Conservation (phyloP, 2,797 vertebrate species). For the Dromococcyx pavoninus region DNA sequence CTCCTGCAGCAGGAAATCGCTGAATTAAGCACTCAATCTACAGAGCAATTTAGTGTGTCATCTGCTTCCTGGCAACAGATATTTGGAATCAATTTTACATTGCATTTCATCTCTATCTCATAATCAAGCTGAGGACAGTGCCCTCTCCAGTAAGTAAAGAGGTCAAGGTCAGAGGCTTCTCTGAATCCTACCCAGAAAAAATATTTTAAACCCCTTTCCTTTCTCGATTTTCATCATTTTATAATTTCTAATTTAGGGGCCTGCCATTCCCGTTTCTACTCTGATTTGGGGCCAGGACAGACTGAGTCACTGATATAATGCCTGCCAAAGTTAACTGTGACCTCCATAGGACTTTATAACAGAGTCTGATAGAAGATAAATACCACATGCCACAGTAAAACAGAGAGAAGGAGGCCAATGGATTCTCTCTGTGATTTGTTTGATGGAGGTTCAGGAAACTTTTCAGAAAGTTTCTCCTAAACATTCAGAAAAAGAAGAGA, state of each 20-base stretch:
- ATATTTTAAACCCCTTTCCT: slow-evolving; percentile 55
- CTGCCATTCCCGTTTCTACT: slow-evolving; percentile 24
- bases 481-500: not conserved
- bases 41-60: slow-evolving; percentile 81
- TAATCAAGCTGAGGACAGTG: slow-evolving; percentile 32
- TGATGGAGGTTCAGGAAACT: not conserved
- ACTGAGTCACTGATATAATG: slow-evolving; percentile 11
- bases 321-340: slow-evolving; percentile 18
- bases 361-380: not conserved
- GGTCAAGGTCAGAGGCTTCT: slow-evolving; percentile 68
- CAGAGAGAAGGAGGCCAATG: not conserved
- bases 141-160: slow-evolving; percentile 54
- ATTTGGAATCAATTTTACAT: slow-evolving; percentile 74
- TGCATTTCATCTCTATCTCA: slow-evolving; percentile 70
- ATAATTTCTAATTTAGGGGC: slow-evolving; percentile 51
- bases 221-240: slow-evolving; percentile 46
- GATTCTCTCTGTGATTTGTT: not conserved
- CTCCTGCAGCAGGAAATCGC: slow-evolving; percentile 77
- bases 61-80: slow-evolving; percentile 82
- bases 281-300: slow-evolving; percentile 53
- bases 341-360: not conserved
- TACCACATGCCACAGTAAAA: not conserved
- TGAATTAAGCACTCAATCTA: slow-evolving; percentile 80
- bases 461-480: not conserved
- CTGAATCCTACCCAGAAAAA: slow-evolving; percentile 46